phyloP scores from a whole-genome alignment of 2,113 vertebrate genomes.

The Poeciliopsis turrubarensis region DNA sequence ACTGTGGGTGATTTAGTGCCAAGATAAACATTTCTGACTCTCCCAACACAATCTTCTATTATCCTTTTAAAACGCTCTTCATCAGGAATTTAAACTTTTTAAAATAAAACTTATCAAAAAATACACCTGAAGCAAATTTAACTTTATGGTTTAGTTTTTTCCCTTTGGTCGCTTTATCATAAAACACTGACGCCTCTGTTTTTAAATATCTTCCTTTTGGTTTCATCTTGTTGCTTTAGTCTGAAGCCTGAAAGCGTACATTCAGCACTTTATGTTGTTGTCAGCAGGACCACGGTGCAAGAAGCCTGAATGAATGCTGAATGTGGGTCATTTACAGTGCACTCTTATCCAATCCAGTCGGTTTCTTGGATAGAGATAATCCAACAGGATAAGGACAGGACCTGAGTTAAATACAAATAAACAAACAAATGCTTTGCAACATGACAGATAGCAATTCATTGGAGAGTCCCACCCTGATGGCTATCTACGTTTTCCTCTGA shows the following conservation, averaged over 20 bases:
- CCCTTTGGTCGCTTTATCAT: background rate
- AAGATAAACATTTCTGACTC: constrained; percentile 23
- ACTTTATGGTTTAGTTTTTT: background rate
- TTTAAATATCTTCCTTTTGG: background rate
- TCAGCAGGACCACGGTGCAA: constrained; percentile 2
- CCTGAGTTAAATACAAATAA: constrained; percentile 40
- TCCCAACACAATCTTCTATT: constrained; percentile 5
- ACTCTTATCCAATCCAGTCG: background rate
- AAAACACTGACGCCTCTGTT: background rate
- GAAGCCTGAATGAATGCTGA: constrained; percentile 35
- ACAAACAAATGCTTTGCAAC: constrained; percentile 27
- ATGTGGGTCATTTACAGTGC: constrained; percentile 50
- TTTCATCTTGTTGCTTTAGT: constrained; percentile 1
- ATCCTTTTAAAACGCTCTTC: background rate
- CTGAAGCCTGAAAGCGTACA: constrained; percentile 10
- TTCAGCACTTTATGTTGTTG: constrained; percentile 5
- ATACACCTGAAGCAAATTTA: background rate
- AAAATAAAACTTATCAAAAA: background rate
- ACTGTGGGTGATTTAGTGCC: constrained; percentile 30
- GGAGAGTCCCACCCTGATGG: constrained; percentile 55
- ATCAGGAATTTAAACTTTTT: background rate
- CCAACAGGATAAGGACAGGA: constrained; percentile 33
- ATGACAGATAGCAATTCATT: background rate
- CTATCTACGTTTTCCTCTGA: constrained; percentile 51
- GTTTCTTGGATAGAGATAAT: constrained; percentile 30